Base-by-base conservation (phyloP, 2,797 vertebrate genomes). In the Tadarida brasiliensis region DNA sequence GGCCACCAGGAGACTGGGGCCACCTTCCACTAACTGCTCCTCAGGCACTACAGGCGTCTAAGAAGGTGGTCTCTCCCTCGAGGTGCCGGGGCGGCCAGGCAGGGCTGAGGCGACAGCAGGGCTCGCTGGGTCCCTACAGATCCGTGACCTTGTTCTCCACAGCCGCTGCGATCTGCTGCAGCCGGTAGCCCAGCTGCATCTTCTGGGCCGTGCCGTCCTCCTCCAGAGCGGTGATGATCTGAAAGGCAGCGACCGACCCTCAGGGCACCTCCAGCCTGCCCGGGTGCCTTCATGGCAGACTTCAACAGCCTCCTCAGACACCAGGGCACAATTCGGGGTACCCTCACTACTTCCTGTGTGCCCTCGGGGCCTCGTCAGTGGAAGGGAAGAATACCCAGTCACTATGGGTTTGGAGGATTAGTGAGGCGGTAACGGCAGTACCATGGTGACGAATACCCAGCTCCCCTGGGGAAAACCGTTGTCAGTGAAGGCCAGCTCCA, bases 81-180 rank as follows among this genome's bases (percentile, higher is more conserved):
- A 17, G 8, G 63, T 17, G 65, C 84, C 30, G 26, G 71, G 80
- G 81, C 71, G 51, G 81, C 87, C 47, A 9, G 70, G 74, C 19
- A 2, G 83, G 59, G 30, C 71, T 19, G 63, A 59, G 73, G 90
- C 70, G 56, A 74, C 0, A 3, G 77, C 47, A 11, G 39, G 28
- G 54, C 67, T 61, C 5, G 17, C 59, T 0, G 4, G 70, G 74
- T 59, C 88, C 98, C 99, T 99, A 99, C 98, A 99, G 99, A 97
- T 99, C 99, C 0, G 99, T 99, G 98, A 99, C 99, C 98, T 99
- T 99, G 97, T 99, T 99, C 97, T 99, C 99, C 98, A 99, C 99
- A 2, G 99, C 99, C 0, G 99, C 99, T 0, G 99, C 99, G 0
- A 99, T 99, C 98, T 99, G 99, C 98, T 99, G 99, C 80, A 99